Conservation (phyloP, 1,140 invertebrate genomes). For the Pomacea maculata region DNA sequence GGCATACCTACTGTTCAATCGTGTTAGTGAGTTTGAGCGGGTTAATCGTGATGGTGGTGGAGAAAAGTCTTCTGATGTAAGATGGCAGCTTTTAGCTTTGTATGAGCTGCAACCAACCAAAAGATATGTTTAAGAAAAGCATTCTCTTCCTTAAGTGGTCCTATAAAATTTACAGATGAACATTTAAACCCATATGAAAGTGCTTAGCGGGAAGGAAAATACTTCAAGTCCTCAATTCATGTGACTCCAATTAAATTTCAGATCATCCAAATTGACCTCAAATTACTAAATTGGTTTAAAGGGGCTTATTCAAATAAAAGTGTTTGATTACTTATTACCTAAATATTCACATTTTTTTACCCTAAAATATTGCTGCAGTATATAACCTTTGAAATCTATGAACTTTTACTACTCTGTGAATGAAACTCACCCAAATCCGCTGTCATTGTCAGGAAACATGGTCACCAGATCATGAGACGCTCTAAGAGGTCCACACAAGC, state of each 20-base stretch:
- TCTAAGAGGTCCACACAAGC: slow-evolving; percentile 21
- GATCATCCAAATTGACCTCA: too few relatives aligned
- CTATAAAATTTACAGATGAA: neutral
- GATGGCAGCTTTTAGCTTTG: slow-evolving; percentile 31
- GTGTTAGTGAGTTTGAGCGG: slow-evolving; percentile 45
- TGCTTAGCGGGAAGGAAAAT: neutral
- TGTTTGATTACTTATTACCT: neutral
- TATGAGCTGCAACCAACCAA: slow-evolving; percentile 39
- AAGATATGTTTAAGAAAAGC: neutral
- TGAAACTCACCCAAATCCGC: slow-evolving; percentile 48
- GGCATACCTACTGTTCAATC: slow-evolving; percentile 38
- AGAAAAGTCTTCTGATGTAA: slow-evolving; percentile 34
- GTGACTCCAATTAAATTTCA: too few relatives aligned
- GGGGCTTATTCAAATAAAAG: neutral
- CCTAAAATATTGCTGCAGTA: neutral
- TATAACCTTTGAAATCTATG: neutral
- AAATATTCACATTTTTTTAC: neutral
- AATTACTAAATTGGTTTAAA: neutral
- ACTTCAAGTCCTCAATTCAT: neutral
- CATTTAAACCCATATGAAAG: neutral
- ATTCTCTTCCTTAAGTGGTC: neutral
- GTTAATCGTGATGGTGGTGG: slow-evolving; percentile 30
- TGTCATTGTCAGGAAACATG: slow-evolving; percentile 53
- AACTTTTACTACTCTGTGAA: neutral
- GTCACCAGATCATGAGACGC: slow-evolving; percentile 26